Base-by-base conservation (phyloP, 2,113 vertebrate species). In the Nanger granti region DNA sequence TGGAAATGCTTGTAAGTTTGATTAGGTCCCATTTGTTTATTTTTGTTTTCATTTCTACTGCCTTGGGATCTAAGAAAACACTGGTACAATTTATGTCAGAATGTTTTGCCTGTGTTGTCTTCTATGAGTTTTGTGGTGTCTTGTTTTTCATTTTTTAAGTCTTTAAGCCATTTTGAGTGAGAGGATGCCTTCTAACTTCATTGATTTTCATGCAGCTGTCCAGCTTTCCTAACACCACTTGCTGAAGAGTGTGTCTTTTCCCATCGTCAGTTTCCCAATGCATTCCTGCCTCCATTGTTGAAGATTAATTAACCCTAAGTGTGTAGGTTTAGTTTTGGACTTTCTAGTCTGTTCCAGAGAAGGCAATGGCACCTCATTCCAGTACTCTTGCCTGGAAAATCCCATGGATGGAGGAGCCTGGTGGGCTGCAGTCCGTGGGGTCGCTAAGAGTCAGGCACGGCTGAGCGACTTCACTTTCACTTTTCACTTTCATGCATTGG, bases 391-490 rank as follows among this genome's bases (percentile, higher is more conserved):
- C 59, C 59, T 62, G 59, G 26, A 29, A 29, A 62, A 62, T 29
- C 11, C 59, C 59, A 62, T 12, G 59, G 59, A 62, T 0, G 2
- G 59, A 29, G 59, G 26, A 29, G 28, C 59, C 59, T 29, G 59
- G 59, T 6, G 0, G 59, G 59, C 59, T 62, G 26, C 59, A 62
- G 59, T 29, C 26, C 26, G 5, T 13, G 11, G 59, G 26, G 59
- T 13, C 1, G 5, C 4, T 5, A 29, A 62, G 26, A 29, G 59
- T 2, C 0, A 0, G 26, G 29, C 28, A 62, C 11, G 2, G 2
- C 59, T 60, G 10, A 28, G 4, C 4, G 0, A 60, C 26, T 60
- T 62, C 59, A 29, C 59, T 62, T 29, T 62, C 26, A 5, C 59
- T 62, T 60, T 62, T 62, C 59, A 13, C 26, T 62, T 29, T 29